These are phyloP conservation scores for Cantharis nigra DNA, from an alignment of 2,888 invertebrate genomes.

Conservation along the genomic window DNA sequence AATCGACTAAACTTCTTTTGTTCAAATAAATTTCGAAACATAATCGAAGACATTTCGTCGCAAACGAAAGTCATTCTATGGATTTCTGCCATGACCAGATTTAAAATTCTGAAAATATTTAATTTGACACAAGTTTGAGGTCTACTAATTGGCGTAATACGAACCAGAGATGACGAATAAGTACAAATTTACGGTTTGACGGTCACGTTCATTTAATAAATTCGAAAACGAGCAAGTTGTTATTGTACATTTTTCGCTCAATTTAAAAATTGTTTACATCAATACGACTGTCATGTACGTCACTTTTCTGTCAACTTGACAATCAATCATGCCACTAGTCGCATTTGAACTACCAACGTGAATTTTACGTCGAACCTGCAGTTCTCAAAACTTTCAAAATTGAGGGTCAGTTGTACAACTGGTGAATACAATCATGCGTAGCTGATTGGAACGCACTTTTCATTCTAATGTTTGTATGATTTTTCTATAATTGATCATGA, in stretches of 20 bases:
- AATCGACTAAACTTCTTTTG: conserved; percentile 63
- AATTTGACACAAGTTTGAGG: not conserved
- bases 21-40: conserved; percentile 53
- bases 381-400: not conserved
- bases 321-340: not conserved
- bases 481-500: no score
- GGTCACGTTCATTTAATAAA: not conserved
- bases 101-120: not conserved
- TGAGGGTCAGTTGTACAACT: no score
- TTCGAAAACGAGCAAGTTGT: not conserved
- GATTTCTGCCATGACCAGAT: conserved; percentile 44
- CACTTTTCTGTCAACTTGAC: not conserved
- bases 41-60: conserved; percentile 48
- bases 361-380: not conserved
- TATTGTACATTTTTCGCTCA: not conserved
- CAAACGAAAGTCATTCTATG: conserved; percentile 52
- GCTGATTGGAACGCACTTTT: no score
- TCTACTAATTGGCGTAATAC: not conserved
- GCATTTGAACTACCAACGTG: not conserved
- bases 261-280: not conserved
- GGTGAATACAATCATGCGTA: no score
- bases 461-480: no score
- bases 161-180: not conserved
- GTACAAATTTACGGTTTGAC: not conserved
- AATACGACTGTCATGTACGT: not conserved